A percentile compares a stretch with the other conserved stretches of the same genome.
phyloP scores from a whole-genome alignment of 1,140 invertebrate genomes.

The Hermetia illucens region DNA sequence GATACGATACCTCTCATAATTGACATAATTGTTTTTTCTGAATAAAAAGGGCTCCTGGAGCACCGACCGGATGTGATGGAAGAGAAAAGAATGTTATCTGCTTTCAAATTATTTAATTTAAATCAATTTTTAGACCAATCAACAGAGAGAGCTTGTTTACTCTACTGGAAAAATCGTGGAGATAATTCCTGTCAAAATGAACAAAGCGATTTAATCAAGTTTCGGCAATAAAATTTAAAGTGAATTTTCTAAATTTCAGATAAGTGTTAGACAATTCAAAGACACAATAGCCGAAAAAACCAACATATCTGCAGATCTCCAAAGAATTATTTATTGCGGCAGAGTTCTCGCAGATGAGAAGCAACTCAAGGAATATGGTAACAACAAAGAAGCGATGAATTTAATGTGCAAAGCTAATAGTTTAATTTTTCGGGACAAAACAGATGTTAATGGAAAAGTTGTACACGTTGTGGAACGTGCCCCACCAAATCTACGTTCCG shows the following conservation, averaged over 20 bases:
- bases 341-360: conserved; percentile 84
- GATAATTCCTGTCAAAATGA: not conserved
- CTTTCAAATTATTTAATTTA: too few relatives aligned
- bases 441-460: conserved; percentile 84
- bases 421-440: not conserved
- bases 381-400: conserved; percentile 8
- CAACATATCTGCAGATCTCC: conserved; percentile 61
- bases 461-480: conserved; percentile 85
- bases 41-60: too few relatives aligned
- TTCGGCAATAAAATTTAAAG: conserved; percentile 4
- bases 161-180: too few relatives aligned
- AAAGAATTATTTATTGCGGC: conserved; percentile 86
- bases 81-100: too few relatives aligned
- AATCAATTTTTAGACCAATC: too few relatives aligned
- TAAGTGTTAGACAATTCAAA: conserved; percentile 77
- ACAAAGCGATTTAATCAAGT: conserved; percentile 1
- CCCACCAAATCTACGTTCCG: conserved; percentile 36
- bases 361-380: conserved; percentile 76
- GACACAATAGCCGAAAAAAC: conserved; percentile 63
- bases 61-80: too few relatives aligned
- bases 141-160: too few relatives aligned
- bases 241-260: conserved; percentile 37
- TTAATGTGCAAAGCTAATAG: conserved; percentile 3
- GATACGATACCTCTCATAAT: too few relatives aligned
- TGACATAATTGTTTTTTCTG: too few relatives aligned